Percentiles rank a stretch among this genome's conserved stretches.
phyloP scores from a whole-genome alignment of 1,140 invertebrate genomes.

The Calliopsis andreniformis region DNA sequence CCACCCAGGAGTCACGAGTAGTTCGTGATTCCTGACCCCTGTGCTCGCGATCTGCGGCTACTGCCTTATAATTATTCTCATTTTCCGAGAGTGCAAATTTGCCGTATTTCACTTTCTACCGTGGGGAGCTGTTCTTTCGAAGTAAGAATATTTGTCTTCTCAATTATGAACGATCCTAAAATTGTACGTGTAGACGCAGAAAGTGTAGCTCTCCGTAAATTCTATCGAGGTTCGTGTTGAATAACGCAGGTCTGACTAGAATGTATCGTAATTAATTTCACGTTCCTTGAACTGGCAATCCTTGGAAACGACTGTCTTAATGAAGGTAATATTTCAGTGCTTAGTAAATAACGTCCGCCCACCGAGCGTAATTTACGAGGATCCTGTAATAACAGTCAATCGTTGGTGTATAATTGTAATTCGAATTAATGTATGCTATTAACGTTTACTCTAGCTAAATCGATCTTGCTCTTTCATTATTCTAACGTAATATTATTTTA shows the following conservation, averaged over 20 bases:
- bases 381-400: conserved; percentile 30
- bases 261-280: conserved; percentile 41
- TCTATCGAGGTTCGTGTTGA: conserved; percentile 1
- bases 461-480: background rate
- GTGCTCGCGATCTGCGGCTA: background rate
- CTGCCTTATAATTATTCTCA: conserved; percentile 41
- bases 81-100: background rate
- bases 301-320: conserved; percentile 29
- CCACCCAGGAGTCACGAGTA: no score
- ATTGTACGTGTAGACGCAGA: no score
- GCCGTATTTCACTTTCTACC: no score
- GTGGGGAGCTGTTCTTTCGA: no score
- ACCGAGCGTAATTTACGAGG: conserved; percentile 3
- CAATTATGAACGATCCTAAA: background rate
- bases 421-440: background rate
- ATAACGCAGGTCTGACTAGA: conserved; percentile 6
- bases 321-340: conserved; percentile 40
- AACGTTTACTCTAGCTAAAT: background rate
- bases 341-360: conserved; percentile 32
- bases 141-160: background rate
- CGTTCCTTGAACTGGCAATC: conserved; percentile 32
- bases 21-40: conserved; percentile 42
- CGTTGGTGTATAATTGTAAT: conserved; percentile 15
- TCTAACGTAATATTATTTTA: conserved; percentile 1
- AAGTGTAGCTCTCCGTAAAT: no score